Evolutionary conservation across 1,140 invertebrate species (phyloP).

Genomic region (Tetramorium alpestre): DNA sequence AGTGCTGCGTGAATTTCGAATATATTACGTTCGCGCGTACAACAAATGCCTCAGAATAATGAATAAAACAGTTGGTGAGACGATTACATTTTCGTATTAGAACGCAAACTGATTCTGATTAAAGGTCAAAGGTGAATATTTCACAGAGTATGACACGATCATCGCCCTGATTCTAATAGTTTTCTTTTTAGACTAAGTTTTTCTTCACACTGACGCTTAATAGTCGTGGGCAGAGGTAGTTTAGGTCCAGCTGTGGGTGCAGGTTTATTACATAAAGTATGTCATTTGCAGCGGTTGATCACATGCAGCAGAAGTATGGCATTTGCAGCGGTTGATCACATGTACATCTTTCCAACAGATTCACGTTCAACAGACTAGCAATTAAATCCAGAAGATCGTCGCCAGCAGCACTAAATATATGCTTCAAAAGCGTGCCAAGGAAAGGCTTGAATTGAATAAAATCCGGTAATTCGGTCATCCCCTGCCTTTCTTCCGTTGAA

Average conservation of each 20-base stretch:
- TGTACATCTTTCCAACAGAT: slow-evolving; percentile 94
- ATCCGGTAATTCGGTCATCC: slow-evolving; percentile 94
- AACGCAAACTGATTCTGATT: too few species aligned
- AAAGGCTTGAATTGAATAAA: slow-evolving; percentile 97
- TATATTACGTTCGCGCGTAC: too few species aligned
- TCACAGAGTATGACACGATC: too few species aligned
- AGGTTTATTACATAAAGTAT: slow-evolving; percentile 95
- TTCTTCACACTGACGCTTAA: slow-evolving; percentile 87
- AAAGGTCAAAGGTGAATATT: too few species aligned
- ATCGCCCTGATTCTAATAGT: slow-evolving; percentile 87
- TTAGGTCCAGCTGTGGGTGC: slow-evolving; percentile 92
- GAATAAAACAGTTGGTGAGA: too few species aligned
- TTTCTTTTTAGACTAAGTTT: slow-evolving; percentile 92
- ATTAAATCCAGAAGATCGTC: slow-evolving; percentile 97
- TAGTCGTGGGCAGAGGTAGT: slow-evolving; percentile 91
- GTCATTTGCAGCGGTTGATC: slow-evolving; percentile 93
- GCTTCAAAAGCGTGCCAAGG: slow-evolving; percentile 92
- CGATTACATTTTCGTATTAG: too few species aligned
- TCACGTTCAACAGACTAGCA: slow-evolving; percentile 91
- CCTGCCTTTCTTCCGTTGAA: slow-evolving; percentile 96
- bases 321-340: slow-evolving; percentile 93
- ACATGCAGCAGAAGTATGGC: slow-evolving; percentile 94
- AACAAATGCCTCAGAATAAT: too few species aligned
- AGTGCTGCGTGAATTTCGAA: too few species aligned
- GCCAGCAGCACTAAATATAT: slow-evolving; percentile 98